Percentiles rank a stretch among this genome's conserved stretches.
phyloP scores from a whole-genome alignment of 2,797 vertebrate genomes.

The Eulemur rubriventer region DNA sequence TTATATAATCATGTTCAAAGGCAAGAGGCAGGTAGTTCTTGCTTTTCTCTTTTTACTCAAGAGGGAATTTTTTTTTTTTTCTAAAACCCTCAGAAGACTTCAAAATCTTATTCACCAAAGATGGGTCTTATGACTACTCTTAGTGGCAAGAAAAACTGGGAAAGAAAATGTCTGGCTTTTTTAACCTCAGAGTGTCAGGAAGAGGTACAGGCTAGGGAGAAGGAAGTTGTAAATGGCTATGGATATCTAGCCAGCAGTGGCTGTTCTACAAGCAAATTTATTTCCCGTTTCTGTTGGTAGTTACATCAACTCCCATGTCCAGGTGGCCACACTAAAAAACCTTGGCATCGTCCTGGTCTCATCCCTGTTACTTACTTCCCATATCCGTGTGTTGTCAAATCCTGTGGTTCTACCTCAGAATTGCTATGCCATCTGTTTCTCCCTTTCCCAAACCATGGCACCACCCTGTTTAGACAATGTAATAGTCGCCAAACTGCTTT shows the following conservation, averaged over 20 bases:
- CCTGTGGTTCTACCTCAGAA: not conserved
- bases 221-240: not conserved
- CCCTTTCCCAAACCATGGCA: not conserved
- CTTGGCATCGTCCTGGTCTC: conserved; percentile 5
- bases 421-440: conserved; percentile 24
- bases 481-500: not conserved
- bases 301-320: not conserved
- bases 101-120: not conserved
- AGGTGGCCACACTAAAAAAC: conserved; percentile 66
- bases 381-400: not conserved
- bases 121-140: not conserved
- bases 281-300: not conserved
- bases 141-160: not conserved
- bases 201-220: not conserved
- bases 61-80: not conserved
- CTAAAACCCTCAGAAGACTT: not conserved
- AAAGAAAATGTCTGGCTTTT: not conserved
- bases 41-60: not conserved
- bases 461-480: not conserved
- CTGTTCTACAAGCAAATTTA: not conserved
- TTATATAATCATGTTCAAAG: not conserved
- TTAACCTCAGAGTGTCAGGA: not conserved
- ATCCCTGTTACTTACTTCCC: not conserved
- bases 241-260: not conserved
- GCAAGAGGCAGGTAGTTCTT: not conserved